Evolutionary conservation across 2,113 vertebrate species (phyloP).

Genomic region (Argyrosomus japonicus): DNA sequence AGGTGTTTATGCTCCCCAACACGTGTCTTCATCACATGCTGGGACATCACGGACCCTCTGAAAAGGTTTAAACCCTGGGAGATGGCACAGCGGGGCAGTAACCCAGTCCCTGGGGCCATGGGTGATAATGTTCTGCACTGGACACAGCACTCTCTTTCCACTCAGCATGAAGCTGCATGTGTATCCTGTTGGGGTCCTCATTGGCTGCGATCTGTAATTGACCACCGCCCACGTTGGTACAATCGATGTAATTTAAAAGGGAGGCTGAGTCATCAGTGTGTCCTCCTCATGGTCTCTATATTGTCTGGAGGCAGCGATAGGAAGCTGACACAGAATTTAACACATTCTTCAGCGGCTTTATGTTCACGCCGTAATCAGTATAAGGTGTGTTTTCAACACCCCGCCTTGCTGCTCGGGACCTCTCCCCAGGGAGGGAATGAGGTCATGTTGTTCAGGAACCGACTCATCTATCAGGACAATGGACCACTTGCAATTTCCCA

Average conservation of each 20-base stretch:
- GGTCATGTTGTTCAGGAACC: conserved; percentile 80
- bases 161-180: background rate
- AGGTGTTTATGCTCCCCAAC: background rate
- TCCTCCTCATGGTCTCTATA: background rate
- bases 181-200: background rate
- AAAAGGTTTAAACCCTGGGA: conserved; percentile 30
- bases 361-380: background rate
- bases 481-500: conserved; percentile 55
- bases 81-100: conserved; percentile 46
- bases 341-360: background rate
- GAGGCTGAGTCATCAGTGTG: background rate
- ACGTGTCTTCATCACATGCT: conserved; percentile 37
- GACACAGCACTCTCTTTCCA: conserved; percentile 35
- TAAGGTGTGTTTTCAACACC: conserved; percentile 31
- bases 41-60: conserved; percentile 7
- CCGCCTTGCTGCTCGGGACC: conserved; percentile 8
- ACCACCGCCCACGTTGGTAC: background rate
- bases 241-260: conserved; percentile 40
- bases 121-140: conserved; percentile 10
- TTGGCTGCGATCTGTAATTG: conserved; percentile 21
- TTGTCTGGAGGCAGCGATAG: background rate
- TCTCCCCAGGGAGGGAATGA: conserved; percentile 61
- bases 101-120: conserved; percentile 51
- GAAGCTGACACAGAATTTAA: conserved; percentile 9
- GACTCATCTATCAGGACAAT: conserved; percentile 78